A percentile compares a stretch with the other conserved stretches of the same genome.
Conservation (phyloP, 2,113 vertebrate genomes). For the Gymnarchus niloticus region DNA sequence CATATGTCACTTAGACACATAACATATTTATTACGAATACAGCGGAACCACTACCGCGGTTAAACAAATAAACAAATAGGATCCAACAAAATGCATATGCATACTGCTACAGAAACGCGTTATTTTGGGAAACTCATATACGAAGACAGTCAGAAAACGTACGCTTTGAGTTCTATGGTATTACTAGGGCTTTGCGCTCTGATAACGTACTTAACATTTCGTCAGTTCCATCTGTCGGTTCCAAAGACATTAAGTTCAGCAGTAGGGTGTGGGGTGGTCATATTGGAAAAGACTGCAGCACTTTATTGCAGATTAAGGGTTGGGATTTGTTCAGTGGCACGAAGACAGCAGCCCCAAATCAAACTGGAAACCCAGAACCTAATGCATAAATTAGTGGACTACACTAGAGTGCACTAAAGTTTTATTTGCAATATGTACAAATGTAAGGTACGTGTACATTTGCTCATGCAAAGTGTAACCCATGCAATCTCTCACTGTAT, state of each 20-base stretch:
- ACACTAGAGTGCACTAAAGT: neutral
- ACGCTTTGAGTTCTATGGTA: neutral
- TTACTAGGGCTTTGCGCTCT: neutral
- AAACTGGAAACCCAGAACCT: neutral
- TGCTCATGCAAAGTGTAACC: no score
- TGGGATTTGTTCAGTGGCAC: neutral
- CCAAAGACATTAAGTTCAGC: neutral
- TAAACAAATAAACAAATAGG: neutral
- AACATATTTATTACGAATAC: neutral
- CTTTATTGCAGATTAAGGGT: neutral
- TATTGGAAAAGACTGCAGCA: neutral
- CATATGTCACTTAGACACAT: neutral
- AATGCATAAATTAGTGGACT: neutral
- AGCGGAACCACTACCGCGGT: neutral
- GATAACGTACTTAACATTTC: constrained; percentile 1
- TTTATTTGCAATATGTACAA: neutral
- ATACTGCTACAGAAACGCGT: neutral
- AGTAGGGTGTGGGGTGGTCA: neutral
- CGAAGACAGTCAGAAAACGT: neutral
- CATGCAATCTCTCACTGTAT: no score
- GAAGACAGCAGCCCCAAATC: neutral
- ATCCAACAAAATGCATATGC: neutral
- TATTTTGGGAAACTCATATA: neutral
- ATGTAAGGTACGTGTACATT: no score
- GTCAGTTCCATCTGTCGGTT: neutral